Base-by-base conservation (phyloP, 2,797 vertebrate species). In the Momotus momota region DNA sequence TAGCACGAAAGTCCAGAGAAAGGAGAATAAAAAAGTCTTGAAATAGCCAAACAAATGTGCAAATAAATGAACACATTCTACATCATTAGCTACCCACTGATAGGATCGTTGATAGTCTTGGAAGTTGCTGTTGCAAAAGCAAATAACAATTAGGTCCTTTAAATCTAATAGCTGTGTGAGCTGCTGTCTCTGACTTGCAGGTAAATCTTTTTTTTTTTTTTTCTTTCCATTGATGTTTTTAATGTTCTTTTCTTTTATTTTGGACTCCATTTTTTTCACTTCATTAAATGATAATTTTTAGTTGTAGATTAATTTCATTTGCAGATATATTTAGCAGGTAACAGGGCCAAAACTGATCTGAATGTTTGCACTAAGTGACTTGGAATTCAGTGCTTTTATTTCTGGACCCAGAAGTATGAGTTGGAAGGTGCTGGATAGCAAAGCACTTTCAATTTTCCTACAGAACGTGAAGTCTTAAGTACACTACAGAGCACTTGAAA, bases 231-330 rank as follows among this genome's bases (percentile, higher is more conserved):
- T 85, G 72, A 67, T 20, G 10, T 5, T 77, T 81, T 75, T 49
- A 45, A 61, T 71, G 6, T 41, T 62, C 2, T 69, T 87, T 71
- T 77, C 8, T 81, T 86, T 77, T 62, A 51, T 46, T 64, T 73
- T 81, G 58, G 26, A 70, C 23, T 62, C 31, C 43, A 86, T 64
- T 64, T 82, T 52, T 90, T 91, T 90, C 35, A 90, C 7, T 83
- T 93, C 41, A 90, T 70, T 79, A 90, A 82, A 77, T 49, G 0
- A 29, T 88, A 87, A 35, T 58, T 85, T 96, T 94, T 88, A 90
- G 22, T 18, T 70, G 20, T 52, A 85, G 54, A 83, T 75, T 87
- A 75, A 86, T 90, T 88, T 85, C 11, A 81, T 87, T 82, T 92
- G 27, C 54, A 94, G 71, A 67, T 15, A 62, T 45, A 54, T 87